Evolutionary conservation across 2,113 vertebrate genomes (phyloP).

Genomic region (Pholis gunnellus): DNA sequence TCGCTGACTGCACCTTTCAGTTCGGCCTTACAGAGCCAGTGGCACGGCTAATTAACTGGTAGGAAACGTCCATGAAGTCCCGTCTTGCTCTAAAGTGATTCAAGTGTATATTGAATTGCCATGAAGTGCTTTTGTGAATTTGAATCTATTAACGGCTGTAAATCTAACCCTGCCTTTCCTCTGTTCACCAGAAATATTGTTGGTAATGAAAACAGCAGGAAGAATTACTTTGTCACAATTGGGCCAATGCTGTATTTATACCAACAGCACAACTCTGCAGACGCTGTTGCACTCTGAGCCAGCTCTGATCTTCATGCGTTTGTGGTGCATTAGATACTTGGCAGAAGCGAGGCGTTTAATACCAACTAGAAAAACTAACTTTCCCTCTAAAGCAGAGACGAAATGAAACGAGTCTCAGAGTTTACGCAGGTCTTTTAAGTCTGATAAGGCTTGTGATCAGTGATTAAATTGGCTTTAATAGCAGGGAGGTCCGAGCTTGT

Average conservation of each 20-base stretch:
- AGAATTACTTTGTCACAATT: slow-evolving; percentile 23
- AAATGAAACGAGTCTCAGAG: slow-evolving; percentile 64
- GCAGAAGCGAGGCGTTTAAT: slow-evolving; percentile 58
- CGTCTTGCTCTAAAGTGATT: background rate
- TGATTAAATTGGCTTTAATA: slow-evolving; percentile 72
- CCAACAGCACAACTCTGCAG: slow-evolving; percentile 10
- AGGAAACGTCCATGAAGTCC: background rate
- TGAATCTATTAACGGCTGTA: background rate
- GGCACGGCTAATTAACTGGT: background rate
- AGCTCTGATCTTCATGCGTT: slow-evolving; percentile 57
- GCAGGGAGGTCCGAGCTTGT: slow-evolving; percentile 41
- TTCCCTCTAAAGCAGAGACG: slow-evolving; percentile 59
- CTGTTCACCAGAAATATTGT: slow-evolving; percentile 20
- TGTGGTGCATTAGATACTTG: slow-evolving; percentile 43
- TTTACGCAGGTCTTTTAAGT: slow-evolving; percentile 62
- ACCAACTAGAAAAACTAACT: slow-evolving; percentile 40
- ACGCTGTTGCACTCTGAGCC: slow-evolving; percentile 13
- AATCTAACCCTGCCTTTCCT: background rate
- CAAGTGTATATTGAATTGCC: background rate
- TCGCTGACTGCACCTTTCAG: too few relatives aligned
- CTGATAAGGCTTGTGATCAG: slow-evolving; percentile 60
- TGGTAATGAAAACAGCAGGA: slow-evolving; percentile 43
- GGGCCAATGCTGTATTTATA: slow-evolving; percentile 28
- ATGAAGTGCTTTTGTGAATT: background rate
- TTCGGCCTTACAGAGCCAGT: background rate